phyloP scores from a whole-genome alignment of 2,888 invertebrate genomes.

The Nysson spinosus region DNA sequence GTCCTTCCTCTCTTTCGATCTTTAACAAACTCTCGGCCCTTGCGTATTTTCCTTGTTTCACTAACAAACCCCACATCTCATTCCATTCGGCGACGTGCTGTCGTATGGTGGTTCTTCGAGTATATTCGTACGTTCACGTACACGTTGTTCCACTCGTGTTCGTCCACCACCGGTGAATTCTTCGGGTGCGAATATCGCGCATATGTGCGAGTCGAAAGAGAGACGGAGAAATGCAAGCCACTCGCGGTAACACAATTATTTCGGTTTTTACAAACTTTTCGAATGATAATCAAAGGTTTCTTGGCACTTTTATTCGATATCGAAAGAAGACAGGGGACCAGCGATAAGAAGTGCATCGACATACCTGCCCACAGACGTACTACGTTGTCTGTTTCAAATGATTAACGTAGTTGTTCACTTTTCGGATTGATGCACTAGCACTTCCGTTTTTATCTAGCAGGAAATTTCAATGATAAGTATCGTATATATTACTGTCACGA shows the following conservation, averaged over 20 bases:
- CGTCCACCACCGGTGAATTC: too few relatives aligned
- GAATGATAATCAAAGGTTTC: background rate
- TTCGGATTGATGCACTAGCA: too few relatives aligned
- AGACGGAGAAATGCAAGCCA: conserved; percentile 1
- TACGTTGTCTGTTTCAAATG: too few relatives aligned
- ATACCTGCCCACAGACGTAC: too few relatives aligned
- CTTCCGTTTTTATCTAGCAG: too few relatives aligned
- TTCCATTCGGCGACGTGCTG: conserved; percentile 58
- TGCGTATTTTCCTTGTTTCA: conserved; percentile 32
- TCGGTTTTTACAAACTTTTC: conserved; percentile 1
- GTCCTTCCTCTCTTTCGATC: conserved; percentile 7
- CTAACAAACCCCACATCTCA: conserved; percentile 44
- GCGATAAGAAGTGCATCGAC: too few relatives aligned
- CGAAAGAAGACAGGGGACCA: too few relatives aligned
- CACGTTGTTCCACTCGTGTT: background rate
- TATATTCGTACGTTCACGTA: background rate
- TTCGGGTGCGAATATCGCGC: conserved; percentile 12
- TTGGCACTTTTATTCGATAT: background rate
- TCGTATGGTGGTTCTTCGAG: conserved; percentile 43
- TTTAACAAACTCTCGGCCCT: conserved; percentile 8
- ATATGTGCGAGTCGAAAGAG: background rate
- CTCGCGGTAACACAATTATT: conserved; percentile 8
- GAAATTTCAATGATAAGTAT: too few relatives aligned
- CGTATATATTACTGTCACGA: too few relatives aligned
- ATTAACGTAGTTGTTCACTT: too few relatives aligned